Conservation (phyloP, 2,888 invertebrate species). For the Euspilapteryx auroguttella region DNA sequence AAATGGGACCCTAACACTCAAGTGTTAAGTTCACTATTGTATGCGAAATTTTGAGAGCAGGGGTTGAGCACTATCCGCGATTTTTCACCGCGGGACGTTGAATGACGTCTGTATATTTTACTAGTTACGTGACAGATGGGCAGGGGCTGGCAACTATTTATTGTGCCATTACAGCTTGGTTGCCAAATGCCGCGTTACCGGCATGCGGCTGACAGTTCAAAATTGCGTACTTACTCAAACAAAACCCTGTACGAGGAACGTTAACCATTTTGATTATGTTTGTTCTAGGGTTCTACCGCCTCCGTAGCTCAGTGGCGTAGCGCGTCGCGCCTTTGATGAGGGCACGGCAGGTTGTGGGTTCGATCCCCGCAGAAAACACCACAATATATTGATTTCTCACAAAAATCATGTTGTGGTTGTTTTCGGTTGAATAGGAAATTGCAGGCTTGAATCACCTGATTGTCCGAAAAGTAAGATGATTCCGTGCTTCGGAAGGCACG, state of each 20-base stretch:
- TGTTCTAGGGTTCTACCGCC: too few species aligned
- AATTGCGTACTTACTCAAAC: slow-evolving; percentile 23
- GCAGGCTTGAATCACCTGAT: too few species aligned
- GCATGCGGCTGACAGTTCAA: slow-evolving; percentile 43
- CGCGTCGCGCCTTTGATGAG: too few species aligned
- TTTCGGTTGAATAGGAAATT: too few species aligned
- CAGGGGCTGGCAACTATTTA: slow-evolving; percentile 54
- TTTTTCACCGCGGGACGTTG: slow-evolving; percentile 47
- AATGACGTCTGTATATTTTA: slow-evolving; percentile 59
- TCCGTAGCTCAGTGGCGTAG: too few species aligned
- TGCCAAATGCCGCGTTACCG: slow-evolving; percentile 32
- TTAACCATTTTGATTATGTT: slow-evolving; percentile 2
- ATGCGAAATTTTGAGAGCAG: too few species aligned
- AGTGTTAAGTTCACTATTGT: slow-evolving; percentile 9
- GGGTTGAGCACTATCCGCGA: slow-evolving; percentile 38
- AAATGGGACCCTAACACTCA: slow-evolving; percentile 22
- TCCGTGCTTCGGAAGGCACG: too few species aligned
- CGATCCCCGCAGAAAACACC: too few species aligned
- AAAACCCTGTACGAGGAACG: slow-evolving; percentile 1
- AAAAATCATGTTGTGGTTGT: too few species aligned
- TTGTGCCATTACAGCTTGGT: slow-evolving; percentile 50
- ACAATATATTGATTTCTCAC: too few species aligned
- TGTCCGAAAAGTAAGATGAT: too few species aligned
- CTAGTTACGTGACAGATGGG: slow-evolving; percentile 59
- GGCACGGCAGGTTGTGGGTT: too few species aligned